phyloP scores from a whole-genome alignment of 2,888 invertebrate species.

The Parasteatoda lunata region DNA sequence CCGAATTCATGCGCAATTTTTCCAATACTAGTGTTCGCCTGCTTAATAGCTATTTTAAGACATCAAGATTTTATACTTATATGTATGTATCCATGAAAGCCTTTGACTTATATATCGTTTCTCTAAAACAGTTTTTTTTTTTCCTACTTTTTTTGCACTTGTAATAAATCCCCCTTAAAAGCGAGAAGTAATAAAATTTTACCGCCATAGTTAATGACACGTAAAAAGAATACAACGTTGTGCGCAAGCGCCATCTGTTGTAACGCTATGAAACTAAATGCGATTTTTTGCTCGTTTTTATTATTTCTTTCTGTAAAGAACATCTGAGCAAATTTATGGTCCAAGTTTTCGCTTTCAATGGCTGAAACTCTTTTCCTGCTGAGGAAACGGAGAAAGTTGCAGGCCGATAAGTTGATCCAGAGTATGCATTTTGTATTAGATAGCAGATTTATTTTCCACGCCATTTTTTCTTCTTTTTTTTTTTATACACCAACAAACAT shows the following conservation, averaged over 20 bases:
- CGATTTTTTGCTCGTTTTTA: conserved; percentile 9
- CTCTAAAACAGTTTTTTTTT: conserved; percentile 7
- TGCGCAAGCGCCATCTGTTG: conserved; percentile 51
- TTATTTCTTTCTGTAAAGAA: not conserved
- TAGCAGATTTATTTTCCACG: conserved; percentile 43
- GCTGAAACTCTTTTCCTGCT: conserved; percentile 25
- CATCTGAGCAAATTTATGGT: conserved; percentile 45
- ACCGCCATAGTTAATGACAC: conserved; percentile 59
- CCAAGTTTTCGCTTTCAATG: conserved; percentile 24
- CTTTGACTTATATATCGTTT: conserved; percentile 26
- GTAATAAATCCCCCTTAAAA: conserved; percentile 52
- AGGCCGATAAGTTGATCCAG: conserved; percentile 50
- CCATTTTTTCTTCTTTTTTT: conserved; percentile 16
- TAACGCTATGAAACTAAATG: conserved; percentile 23
- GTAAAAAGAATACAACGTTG: conserved; percentile 15
- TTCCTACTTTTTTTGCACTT: not conserved
- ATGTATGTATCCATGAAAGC: conserved; percentile 13
- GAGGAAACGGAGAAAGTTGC: conserved; percentile 18
- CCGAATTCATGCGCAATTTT: not conserved
- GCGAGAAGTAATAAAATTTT: conserved; percentile 61
- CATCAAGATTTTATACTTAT: not conserved
- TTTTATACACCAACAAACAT: not conserved
- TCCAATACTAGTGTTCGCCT: not conserved
- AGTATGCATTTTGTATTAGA: conserved; percentile 52
- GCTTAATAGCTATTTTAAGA: not conserved